Evolutionary conservation across 1,140 invertebrate genomes (phyloP).

Genomic region (Rhagoletis pomonella): DNA sequence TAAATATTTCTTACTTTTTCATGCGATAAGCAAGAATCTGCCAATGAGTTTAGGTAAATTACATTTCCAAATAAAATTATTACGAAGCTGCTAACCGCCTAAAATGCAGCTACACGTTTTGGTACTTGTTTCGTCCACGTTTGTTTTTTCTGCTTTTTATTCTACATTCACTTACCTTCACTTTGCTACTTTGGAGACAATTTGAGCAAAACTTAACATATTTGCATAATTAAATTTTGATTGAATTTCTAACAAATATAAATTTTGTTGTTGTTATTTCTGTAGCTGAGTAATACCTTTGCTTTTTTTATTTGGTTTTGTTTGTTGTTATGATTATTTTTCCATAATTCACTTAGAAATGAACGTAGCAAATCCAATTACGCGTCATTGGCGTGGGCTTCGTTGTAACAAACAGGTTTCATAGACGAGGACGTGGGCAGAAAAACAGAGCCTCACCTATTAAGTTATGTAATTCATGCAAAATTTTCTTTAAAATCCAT

Average conservation of each 20-base stretch:
- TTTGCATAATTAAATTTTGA: conserved; percentile 50
- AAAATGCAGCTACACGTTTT: neutral
- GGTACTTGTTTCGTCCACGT: neutral
- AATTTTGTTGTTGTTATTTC: conserved; percentile 22
- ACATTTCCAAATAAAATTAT: conserved; percentile 30
- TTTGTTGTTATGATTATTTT: conserved; percentile 1
- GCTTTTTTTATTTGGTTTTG: neutral
- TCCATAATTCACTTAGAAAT: neutral
- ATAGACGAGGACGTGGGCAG: neutral
- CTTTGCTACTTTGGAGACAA: neutral
- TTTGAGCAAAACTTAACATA: conserved; percentile 2
- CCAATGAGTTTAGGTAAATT: conserved; percentile 19
- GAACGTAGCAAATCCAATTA: neutral
- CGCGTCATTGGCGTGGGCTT: neutral
- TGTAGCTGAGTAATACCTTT: neutral
- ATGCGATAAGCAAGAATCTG: neutral
- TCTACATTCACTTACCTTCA: neutral
- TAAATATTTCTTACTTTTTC: neutral
- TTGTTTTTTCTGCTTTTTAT: neutral
- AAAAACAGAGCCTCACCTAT: too few species aligned
- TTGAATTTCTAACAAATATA: conserved; percentile 2
- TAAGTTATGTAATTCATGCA: too few species aligned
- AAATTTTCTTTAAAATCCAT: too few species aligned
- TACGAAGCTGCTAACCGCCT: neutral
- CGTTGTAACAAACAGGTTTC: too few species aligned